A percentile compares a stretch with the other conserved stretches of the same genome.
phyloP scores from a whole-genome alignment of 2,113 vertebrate species.

The Brachyhypopomus gauderio region DNA sequence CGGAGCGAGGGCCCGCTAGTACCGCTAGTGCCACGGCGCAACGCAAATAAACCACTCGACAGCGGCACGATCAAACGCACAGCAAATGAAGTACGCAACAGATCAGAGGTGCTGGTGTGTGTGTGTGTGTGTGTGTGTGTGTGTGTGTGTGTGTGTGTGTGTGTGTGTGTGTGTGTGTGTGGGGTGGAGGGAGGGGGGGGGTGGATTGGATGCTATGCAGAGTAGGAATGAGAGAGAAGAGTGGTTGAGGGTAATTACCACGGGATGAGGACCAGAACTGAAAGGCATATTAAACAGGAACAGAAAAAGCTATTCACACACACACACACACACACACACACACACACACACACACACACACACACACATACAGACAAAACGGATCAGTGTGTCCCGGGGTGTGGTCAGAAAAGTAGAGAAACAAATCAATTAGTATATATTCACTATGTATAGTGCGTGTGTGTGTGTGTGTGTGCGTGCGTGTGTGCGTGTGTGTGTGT shows the following conservation, averaged over 20 bases:
- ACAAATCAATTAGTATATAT: background rate
- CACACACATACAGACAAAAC: background rate
- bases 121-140: background rate
- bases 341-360: background rate
- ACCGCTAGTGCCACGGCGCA: slow-evolving; percentile 49
- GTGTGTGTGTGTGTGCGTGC: too few species aligned
- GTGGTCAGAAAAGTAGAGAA: background rate
- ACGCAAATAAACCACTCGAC: slow-evolving; percentile 74
- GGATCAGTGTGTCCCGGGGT: slow-evolving; percentile 42
- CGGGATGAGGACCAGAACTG: slow-evolving; percentile 12
- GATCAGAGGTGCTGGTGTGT: slow-evolving; percentile 72
- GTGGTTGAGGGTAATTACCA: slow-evolving; percentile 26
- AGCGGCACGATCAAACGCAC: slow-evolving; percentile 54
- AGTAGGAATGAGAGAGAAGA: background rate
- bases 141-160: too few species aligned
- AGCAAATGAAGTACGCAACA: slow-evolving; percentile 54
- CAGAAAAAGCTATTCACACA: slow-evolving; percentile 17
- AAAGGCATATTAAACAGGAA: slow-evolving; percentile 31
- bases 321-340: background rate
- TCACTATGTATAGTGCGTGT: too few species aligned
- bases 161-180: too few species aligned
- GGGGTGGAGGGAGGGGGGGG: slow-evolving; percentile 31
- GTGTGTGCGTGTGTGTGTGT: too few species aligned
- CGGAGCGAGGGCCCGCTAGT: slow-evolving; percentile 54
- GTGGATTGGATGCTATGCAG: slow-evolving; percentile 7